phyloP scores from a whole-genome alignment of 2,888 invertebrate genomes.

The Ornithoptera alexandrae region DNA sequence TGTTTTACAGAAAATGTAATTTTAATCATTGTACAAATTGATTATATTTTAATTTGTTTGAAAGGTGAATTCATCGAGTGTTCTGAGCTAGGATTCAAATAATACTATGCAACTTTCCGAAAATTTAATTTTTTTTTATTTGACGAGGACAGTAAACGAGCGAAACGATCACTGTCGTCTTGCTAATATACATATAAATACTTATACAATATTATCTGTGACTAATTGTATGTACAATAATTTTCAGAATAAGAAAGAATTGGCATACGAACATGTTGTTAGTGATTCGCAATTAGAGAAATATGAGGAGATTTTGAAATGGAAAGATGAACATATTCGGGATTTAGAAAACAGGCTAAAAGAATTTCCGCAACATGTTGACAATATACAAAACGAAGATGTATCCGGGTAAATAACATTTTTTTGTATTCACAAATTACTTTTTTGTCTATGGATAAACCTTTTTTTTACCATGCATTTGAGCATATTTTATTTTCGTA shows the following conservation, averaged over 20 bases:
- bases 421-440: not conserved
- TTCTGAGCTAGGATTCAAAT: too few relatives aligned
- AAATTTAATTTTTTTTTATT: too few relatives aligned
- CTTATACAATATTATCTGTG: too few relatives aligned
- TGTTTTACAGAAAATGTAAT: not conserved
- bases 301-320: slow-evolving; percentile 72
- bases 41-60: too few relatives aligned
- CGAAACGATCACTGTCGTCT: too few relatives aligned
- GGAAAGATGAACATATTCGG: slow-evolving; percentile 78
- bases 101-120: too few relatives aligned
- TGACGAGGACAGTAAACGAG: too few relatives aligned
- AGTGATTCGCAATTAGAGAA: slow-evolving; percentile 70
- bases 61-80: too few relatives aligned
- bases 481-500: too few relatives aligned
- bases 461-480: too few relatives aligned
- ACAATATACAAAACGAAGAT: slow-evolving; percentile 54
- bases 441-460: too few relatives aligned
- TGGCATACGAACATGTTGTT: slow-evolving; percentile 59
- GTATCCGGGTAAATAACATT: slow-evolving; percentile 50
- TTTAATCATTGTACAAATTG: not conserved
- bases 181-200: too few relatives aligned
- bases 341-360: slow-evolving; percentile 72
- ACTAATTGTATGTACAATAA: not conserved
- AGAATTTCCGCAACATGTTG: slow-evolving; percentile 62
- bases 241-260: slow-evolving; percentile 59